Evolutionary conservation across 2,113 vertebrate genomes (phyloP).

Genomic region (Pterocles orientalis): DNA sequence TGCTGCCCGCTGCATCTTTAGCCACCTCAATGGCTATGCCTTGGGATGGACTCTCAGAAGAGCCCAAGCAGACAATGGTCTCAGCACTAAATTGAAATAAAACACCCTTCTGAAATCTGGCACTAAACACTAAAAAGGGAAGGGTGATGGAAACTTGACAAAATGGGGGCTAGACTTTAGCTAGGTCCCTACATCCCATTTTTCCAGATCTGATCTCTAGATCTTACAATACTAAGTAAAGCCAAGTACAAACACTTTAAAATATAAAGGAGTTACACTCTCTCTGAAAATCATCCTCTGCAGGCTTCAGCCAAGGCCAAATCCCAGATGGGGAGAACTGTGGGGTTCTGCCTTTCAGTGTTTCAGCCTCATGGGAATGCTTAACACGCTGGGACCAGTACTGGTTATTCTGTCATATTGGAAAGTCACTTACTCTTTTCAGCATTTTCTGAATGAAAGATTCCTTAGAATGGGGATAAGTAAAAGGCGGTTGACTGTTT

Average conservation of each 20-base stretch:
- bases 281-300: neutral
- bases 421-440: neutral
- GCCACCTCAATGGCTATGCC: neutral
- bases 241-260: neutral
- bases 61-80: neutral
- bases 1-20: neutral
- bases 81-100: neutral
- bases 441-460: neutral
- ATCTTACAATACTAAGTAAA: neutral
- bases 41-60: neutral
- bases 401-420: neutral
- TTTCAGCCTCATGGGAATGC: neutral
- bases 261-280: neutral
- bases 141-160: neutral
- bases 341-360: rapidly evolving
- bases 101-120: neutral
- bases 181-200: neutral
- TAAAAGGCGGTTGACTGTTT: neutral
- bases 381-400: neutral
- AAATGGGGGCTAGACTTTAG: neutral
- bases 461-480: neutral
- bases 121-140: neutral
- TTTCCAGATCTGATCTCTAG: neutral
- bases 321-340: neutral
- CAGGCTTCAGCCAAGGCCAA: neutral